Conservation (phyloP, 2,113 vertebrate species). For the Cololabis saira region DNA sequence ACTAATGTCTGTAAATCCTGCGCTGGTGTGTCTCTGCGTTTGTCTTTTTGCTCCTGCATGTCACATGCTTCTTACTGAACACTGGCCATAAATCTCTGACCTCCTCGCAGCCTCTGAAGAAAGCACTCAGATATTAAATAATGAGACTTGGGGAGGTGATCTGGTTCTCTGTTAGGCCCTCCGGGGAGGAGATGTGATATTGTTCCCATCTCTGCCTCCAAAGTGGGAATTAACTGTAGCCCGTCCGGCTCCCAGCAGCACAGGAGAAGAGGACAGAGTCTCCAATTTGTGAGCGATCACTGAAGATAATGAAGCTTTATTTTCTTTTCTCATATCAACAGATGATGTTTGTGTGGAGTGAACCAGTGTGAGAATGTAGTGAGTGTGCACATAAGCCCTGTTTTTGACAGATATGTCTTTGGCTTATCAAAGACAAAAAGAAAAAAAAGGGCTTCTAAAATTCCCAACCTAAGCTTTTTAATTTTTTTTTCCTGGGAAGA, state of each 20-base stretch:
- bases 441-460: too few species aligned
- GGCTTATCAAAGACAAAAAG: too few species aligned
- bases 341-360: constrained; percentile 33
- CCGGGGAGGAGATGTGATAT: constrained; percentile 60
- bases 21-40: constrained; percentile 1
- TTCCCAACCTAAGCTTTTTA: too few species aligned
- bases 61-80: constrained; percentile 56
- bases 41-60: constrained; percentile 20
- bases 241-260: constrained; percentile 45
- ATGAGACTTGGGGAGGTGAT: constrained; percentile 62
- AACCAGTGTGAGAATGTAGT: constrained; percentile 11
- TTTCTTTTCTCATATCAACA: constrained; percentile 32
- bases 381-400: constrained; percentile 6
- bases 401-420: too few species aligned
- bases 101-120: constrained; percentile 59
- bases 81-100: constrained; percentile 66
- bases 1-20: constrained; percentile 26
- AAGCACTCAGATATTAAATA: constrained; percentile 70
- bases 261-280: constrained; percentile 61
- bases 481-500: too few species aligned
- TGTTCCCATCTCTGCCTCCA: constrained; percentile 67
- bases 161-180: constrained; percentile 55
- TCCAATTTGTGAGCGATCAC: constrained; percentile 52
- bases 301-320: constrained; percentile 53
- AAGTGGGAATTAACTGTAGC: constrained; percentile 66